Percentiles rank a stretch among this genome's conserved stretches.
Conservation (phyloP, 64 coral and sea anemone genomes). For the Hydrozoanthus tunicans region DNA sequence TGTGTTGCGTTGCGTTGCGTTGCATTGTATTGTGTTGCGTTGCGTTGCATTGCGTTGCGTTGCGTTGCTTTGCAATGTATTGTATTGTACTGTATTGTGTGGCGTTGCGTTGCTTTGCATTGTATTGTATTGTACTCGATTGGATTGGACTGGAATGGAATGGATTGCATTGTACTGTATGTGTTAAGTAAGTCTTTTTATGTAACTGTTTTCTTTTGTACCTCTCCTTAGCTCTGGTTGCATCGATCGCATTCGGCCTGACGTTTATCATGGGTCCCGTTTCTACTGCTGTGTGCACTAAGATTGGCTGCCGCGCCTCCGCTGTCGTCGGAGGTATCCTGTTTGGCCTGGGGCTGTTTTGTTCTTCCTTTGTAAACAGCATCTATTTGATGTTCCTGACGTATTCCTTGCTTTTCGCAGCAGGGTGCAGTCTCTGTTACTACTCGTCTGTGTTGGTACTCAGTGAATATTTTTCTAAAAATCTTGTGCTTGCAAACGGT, state of each 20-base stretch:
- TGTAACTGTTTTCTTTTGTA: too few relatives aligned
- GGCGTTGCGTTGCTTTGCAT: too few relatives aligned
- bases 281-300: constrained; percentile 39
- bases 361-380: constrained; percentile 56
- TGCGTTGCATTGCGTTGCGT: too few relatives aligned
- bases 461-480: constrained; percentile 78
- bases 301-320: constrained; percentile 50
- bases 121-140: too few relatives aligned
- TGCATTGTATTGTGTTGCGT: too few relatives aligned
- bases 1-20: too few relatives aligned
- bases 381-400: constrained; percentile 74
- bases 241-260: constrained; percentile 75
- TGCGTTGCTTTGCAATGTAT: too few relatives aligned
- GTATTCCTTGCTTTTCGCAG: constrained; percentile 72
- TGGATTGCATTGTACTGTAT: too few relatives aligned
- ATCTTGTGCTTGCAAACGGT: constrained; percentile 74
- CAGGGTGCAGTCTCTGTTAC: constrained; percentile 79
- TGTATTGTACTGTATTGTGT: too few relatives aligned
- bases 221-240: constrained; percentile 65
- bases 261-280: constrained; percentile 72
- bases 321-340: constrained; percentile 61
- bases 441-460: constrained; percentile 75
- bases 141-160: too few relatives aligned
- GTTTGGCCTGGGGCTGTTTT: constrained; percentile 64
- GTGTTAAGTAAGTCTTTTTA: too few relatives aligned